Evolutionary conservation across 2,113 vertebrate genomes (phyloP).

Genomic region (Eleginops maclovinus): DNA sequence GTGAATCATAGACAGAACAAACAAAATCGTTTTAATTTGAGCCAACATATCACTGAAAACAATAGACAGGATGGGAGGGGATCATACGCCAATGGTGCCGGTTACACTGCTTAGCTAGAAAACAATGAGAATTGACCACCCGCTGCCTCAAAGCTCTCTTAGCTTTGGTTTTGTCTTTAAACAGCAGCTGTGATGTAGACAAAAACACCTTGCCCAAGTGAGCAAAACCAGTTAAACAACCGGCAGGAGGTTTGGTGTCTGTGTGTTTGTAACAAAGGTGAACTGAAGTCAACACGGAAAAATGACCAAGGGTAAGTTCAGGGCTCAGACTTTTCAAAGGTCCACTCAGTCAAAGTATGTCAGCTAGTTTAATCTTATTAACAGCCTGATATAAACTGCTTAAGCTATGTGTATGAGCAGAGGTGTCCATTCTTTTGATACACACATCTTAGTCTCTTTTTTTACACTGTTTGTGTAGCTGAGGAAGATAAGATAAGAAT

Average conservation of each 20-base stretch:
- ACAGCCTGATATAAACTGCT: not conserved
- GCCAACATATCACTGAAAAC: no score
- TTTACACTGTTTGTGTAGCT: not conserved
- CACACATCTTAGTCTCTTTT: not conserved
- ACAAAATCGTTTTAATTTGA: no score
- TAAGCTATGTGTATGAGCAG: not conserved
- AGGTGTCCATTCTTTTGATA: not conserved
- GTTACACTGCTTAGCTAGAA: not conserved
- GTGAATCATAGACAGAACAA: conserved; percentile 42
- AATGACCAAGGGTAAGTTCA: not conserved
- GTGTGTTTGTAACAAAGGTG: not conserved
- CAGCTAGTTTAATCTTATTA: not conserved
- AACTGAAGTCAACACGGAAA: not conserved
- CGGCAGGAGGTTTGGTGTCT: not conserved
- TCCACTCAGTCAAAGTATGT: not conserved
- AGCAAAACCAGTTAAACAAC: not conserved
- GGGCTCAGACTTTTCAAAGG: not conserved
- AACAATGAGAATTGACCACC: not conserved
- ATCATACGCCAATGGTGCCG: accelerated
- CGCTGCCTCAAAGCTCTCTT: conserved; percentile 24
- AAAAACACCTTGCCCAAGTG: not conserved
- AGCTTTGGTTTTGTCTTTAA: not conserved
- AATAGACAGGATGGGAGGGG: not conserved
- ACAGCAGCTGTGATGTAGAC: not conserved
- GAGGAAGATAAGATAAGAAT: not conserved